These are phyloP conservation scores for Garrulus glandarius DNA, from an alignment of 2,797 vertebrate genomes.

Conservation along the genomic window DNA sequence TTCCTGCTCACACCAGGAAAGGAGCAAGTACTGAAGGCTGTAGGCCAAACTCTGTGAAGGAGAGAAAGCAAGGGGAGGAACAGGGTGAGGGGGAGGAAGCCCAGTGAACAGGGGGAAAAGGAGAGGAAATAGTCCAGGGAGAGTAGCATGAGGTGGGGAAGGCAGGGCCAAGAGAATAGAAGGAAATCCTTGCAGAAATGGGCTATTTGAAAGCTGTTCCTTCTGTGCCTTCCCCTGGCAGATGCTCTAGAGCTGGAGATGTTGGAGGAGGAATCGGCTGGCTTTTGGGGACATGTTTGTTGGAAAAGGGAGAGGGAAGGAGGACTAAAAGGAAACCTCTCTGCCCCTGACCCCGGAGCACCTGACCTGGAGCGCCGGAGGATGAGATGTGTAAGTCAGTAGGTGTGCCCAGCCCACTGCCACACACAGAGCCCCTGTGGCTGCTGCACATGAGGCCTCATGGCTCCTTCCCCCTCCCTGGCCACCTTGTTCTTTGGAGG, in stretches of 20 bases:
- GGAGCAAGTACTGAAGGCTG: background rate
- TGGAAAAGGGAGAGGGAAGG: background rate
- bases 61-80: background rate
- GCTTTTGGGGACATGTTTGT: fast-evolving
- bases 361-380: background rate
- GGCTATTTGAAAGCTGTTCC: background rate
- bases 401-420: background rate
- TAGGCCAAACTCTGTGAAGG: background rate
- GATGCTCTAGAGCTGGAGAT: background rate
- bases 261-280: fast-evolving
- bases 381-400: background rate
- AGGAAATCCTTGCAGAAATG: slow-evolving; percentile 4
- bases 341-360: background rate
- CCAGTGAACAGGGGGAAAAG: background rate
- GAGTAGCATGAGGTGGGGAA: background rate
- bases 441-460: fast-evolving
- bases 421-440: background rate
- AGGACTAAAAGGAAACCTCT: background rate
- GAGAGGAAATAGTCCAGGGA: background rate
- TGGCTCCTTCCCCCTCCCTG: background rate
- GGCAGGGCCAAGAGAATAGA: background rate
- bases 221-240: background rate
- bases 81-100: background rate
- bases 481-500: background rate
- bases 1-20: background rate